Percentiles rank a stretch among this genome's conserved stretches.
phyloP scores from a whole-genome alignment of 2,113 vertebrate genomes.

The Brachypteracias leptosomus region DNA sequence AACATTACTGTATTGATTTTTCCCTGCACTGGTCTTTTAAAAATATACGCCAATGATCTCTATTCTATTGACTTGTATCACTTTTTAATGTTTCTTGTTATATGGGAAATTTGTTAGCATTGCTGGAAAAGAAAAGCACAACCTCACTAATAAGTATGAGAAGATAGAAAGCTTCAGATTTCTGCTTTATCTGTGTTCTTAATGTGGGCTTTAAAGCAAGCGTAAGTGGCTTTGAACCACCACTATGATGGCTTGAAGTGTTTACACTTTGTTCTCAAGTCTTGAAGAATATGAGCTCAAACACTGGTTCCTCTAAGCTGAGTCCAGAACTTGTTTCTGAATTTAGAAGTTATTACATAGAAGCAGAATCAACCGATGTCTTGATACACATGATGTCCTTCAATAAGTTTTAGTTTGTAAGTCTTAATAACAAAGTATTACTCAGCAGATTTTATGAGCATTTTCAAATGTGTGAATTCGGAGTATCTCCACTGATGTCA shows the following conservation, averaged over 20 bases:
- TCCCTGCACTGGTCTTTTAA: not conserved
- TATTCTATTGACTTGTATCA: not conserved
- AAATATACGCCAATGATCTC: not conserved
- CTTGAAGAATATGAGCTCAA: not conserved
- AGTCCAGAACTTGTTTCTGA: not conserved
- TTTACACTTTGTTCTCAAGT: not conserved
- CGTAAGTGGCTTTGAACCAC: not conserved
- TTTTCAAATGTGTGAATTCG: not conserved
- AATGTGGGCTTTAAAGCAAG: not conserved
- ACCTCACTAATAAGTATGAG: not conserved
- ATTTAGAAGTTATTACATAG: not conserved
- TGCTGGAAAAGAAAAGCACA: not conserved
- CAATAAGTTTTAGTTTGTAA: not conserved
- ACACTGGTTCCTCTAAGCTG: not conserved
- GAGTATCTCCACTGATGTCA: not conserved
- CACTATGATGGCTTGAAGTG: not conserved
- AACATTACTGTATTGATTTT: not conserved
- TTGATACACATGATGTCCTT: not conserved
- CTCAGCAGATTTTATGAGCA: not conserved
- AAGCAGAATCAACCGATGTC: not conserved
- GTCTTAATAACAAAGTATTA: not conserved
- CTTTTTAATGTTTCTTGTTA: not conserved
- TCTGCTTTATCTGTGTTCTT: not conserved
- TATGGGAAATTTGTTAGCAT: not conserved
- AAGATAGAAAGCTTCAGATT: not conserved